Base-by-base conservation (phyloP, 2,797 vertebrate genomes). In the Cyprinodon diabolis region DNA sequence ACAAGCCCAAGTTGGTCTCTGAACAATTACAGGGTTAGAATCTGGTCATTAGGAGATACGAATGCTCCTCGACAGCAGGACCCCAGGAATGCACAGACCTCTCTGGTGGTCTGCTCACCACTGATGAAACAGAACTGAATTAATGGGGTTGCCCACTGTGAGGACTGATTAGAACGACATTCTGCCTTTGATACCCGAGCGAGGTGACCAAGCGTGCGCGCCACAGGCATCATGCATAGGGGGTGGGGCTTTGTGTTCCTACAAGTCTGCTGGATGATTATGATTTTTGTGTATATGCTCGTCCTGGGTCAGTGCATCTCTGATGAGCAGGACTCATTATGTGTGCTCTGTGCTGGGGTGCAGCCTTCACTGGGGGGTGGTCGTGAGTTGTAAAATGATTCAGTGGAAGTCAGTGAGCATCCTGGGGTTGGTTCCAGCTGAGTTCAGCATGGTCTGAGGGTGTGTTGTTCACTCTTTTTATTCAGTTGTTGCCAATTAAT, bases 81-180 rank as follows among this genome's bases (percentile, higher is more conserved):
- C 83, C 89, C 82, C 83, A 86, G 90, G 86, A 93, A 90, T 88
- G 90, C 72, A 67, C 85, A 62, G 77, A 82, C 87, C 82, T 86
- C 87, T 84, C 85, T 74, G 80, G 85, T 89, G 88, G 78, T 83
- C 87, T 17, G 75, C 79, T 83, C 83, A 74, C 84, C 52, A 65
- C 88, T 91, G 91, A 93, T 94, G 91, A 93, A 91, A 90, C 84
- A 76, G 90, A 93, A 90, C 90, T 92, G 87, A 90, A 94, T 92
- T 93, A 93, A 94, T 93, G 91, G 92, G 87, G 90, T 87, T 88
- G 78, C 86, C 86, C 90, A 82, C 89, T 87, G 90, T 21, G 89
- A 88, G 85, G 83, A 78, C 89, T 86, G 87, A 91, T 90, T 90
- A 87, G 80, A 86, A 83, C 75, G 72, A 86, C 90, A 91, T 80